Percentiles rank a stretch among this genome's conserved stretches.
Evolutionary conservation across 2,888 invertebrate genomes (phyloP).

Genomic region (Nemotelus pantherinus): DNA sequence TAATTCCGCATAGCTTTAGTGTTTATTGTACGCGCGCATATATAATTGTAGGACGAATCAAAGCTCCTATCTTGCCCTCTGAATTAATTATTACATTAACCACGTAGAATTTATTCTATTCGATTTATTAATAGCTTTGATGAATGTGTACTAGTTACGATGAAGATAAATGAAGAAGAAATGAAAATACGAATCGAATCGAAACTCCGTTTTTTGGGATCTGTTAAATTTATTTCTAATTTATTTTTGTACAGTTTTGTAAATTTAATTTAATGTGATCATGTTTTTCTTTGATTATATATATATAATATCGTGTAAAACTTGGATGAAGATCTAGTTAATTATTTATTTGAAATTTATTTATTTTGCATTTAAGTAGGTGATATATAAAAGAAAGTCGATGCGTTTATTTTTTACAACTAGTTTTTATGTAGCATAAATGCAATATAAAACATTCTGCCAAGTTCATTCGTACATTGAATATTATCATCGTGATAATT

Average conservation of each 20-base stretch:
- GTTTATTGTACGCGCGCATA: conserved; percentile 25
- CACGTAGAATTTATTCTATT: conserved; percentile 22
- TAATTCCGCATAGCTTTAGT: conserved; percentile 37
- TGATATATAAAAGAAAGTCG: neutral
- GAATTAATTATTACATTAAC: neutral
- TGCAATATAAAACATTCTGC: neutral
- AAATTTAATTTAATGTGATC: conserved; percentile 36
- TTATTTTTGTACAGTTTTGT: conserved; percentile 34
- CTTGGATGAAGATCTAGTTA: conserved; percentile 26
- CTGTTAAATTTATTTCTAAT: conserved; percentile 34
- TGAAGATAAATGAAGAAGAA: neutral
- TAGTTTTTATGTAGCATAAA: neutral
- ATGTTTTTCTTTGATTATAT: conserved; percentile 8
- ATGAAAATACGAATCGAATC: neutral
- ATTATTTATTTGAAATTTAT: conserved; percentile 41
- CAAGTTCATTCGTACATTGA: neutral
- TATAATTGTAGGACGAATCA: conserved; percentile 31
- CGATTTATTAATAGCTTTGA: neutral
- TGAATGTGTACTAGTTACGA: no score
- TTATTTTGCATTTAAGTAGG: conserved; percentile 42
- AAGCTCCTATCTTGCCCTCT: conserved; percentile 42
- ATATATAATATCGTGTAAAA: neutral
- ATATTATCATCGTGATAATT: neutral
- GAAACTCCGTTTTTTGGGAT: neutral
- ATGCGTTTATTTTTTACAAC: conserved; percentile 1